Conservation (phyloP, 2,888 invertebrate genomes). For the Strigamia maritima region DNA sequence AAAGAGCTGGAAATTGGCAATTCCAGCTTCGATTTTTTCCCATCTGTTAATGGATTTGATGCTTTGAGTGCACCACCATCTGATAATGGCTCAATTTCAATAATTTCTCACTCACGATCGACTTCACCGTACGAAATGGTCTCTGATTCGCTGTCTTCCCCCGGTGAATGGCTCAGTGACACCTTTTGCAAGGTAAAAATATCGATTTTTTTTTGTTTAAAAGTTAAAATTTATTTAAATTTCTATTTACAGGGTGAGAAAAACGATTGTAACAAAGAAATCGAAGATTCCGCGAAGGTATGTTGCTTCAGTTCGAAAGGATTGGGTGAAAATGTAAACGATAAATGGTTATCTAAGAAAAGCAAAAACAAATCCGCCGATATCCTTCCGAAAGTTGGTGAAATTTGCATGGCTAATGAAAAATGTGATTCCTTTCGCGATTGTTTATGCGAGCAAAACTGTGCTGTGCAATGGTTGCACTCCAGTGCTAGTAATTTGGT, state of each 20-base stretch:
- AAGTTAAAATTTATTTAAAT: neutral
- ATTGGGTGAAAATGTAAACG: neutral
- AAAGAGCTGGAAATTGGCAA: neutral
- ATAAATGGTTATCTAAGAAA: neutral
- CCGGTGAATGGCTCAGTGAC: neutral
- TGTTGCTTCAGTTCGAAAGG: neutral
- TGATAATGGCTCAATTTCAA: neutral
- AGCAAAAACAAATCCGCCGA: neutral
- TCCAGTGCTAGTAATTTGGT: neutral
- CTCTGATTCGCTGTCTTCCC: neutral
- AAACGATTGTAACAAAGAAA: neutral
- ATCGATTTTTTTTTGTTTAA: neutral
- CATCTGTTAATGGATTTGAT: neutral
- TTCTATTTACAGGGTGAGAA: neutral
- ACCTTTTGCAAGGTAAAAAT: neutral
- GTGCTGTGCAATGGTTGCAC: slow-evolving; percentile 16
- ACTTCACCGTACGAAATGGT: neutral
- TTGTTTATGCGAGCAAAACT: slow-evolving; percentile 40
- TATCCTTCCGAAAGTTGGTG: neutral
- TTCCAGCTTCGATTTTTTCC: neutral
- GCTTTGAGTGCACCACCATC: neutral
- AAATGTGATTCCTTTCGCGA: slow-evolving; percentile 39
- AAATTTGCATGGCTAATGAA: slow-evolving; percentile 40
- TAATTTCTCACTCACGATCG: neutral
- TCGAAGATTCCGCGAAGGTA: neutral